phyloP scores from a whole-genome alignment of 1,140 invertebrate genomes.

The Hycleus cichorii region DNA sequence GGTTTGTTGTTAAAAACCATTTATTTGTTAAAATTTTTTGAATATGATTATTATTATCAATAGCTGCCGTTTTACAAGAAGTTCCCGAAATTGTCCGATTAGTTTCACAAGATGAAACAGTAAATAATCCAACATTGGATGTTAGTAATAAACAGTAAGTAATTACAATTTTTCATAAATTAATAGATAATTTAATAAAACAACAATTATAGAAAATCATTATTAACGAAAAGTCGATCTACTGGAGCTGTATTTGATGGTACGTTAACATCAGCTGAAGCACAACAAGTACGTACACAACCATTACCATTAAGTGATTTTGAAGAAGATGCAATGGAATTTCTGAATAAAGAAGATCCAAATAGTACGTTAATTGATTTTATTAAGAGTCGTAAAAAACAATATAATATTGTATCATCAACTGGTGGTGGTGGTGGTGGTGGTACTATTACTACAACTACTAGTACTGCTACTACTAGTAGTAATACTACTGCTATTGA shows the following conservation, averaged over 20 bases:
- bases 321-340: constrained; percentile 38
- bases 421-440: constrained; percentile 24
- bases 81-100: constrained; percentile 49
- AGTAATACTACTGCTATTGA: constrained; percentile 38
- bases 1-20: constrained; percentile 16
- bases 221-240: constrained; percentile 49
- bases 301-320: constrained; percentile 35
- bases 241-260: constrained; percentile 41
- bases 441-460: too few species aligned
- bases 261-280: constrained; percentile 49
- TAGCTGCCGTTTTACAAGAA: constrained; percentile 45
- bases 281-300: constrained; percentile 45
- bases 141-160: constrained; percentile 21
- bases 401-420: constrained; percentile 25
- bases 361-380: constrained; percentile 39
- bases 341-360: constrained; percentile 36
- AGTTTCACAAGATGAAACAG: constrained; percentile 30
- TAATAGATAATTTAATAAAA: constrained; percentile 6
- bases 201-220: constrained; percentile 40
- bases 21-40: not conserved
- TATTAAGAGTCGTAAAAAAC: constrained; percentile 38
- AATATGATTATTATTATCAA: not conserved
- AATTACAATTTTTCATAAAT: constrained; percentile 3
- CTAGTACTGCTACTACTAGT: not conserved
- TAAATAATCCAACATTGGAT: constrained; percentile 23